Percentiles rank a stretch among this genome's conserved stretches.
These are phyloP conservation scores for Ancistrus triradiatus DNA, from an alignment of 2,113 vertebrate genomes.

Conservation along the genomic window DNA sequence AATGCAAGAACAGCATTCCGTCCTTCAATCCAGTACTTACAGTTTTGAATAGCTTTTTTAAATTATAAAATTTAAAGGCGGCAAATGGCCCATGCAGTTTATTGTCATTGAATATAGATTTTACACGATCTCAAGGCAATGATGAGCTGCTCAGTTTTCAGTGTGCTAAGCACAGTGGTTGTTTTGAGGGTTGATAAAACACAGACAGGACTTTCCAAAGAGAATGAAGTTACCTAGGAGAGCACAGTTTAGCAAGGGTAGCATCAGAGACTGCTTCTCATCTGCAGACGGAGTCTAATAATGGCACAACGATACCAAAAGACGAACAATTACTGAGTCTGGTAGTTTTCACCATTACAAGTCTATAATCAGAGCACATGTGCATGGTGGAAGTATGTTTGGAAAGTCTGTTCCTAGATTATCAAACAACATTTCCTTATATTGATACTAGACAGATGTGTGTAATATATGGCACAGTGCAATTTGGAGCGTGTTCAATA, in stretches of 20 bases:
- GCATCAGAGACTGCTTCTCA: conserved; percentile 6
- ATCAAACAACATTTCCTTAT: too few relatives aligned
- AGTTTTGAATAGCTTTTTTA: conserved; percentile 30
- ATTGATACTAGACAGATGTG: too few relatives aligned
- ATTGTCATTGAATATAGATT: conserved; percentile 42
- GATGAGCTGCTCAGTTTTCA: conserved; percentile 50
- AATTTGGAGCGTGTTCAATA: too few relatives aligned
- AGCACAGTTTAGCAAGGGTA: conserved; percentile 12
- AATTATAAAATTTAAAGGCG: conserved; percentile 55
- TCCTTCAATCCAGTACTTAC: neutral
- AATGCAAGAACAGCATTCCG: conserved; percentile 11
- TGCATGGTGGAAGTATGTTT: neutral
- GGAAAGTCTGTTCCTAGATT: too few relatives aligned
- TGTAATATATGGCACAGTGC: too few relatives aligned
- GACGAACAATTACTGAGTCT: neutral
- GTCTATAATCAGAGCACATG: neutral
- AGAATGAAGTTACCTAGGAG: conserved; percentile 18
- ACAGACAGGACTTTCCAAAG: neutral
- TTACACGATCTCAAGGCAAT: conserved; percentile 45
- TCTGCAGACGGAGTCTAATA: neutral
- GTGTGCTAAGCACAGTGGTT: conserved; percentile 56
- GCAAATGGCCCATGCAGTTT: conserved; percentile 61
- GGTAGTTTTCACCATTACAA: neutral
- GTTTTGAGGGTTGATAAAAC: conserved; percentile 44
- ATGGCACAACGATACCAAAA: conserved; percentile 25